These are phyloP conservation scores for Leucosticte australis DNA, from an alignment of 2,113 vertebrate genomes.

Conservation along the genomic window DNA sequence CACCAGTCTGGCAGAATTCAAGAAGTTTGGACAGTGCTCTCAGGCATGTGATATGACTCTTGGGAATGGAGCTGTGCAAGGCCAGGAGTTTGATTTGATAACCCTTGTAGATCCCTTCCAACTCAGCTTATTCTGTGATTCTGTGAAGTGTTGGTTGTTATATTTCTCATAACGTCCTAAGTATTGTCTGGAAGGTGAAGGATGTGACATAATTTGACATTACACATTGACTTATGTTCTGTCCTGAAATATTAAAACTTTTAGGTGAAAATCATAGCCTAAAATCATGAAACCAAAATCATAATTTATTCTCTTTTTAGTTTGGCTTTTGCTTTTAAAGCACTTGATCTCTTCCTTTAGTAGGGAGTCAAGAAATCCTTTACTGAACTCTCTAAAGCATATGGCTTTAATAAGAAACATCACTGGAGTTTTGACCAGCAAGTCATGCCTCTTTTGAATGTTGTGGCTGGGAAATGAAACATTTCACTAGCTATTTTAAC, in stretches of 20 bases:
- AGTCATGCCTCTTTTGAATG: background rate
- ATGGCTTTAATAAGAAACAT: background rate
- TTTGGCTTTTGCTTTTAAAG: background rate
- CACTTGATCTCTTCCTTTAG: background rate
- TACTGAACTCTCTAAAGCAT: background rate
- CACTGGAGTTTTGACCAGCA: background rate
- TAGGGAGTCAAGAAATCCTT: background rate
- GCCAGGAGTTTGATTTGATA: background rate
- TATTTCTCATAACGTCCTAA: background rate
- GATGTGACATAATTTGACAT: background rate
- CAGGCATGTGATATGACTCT: background rate
- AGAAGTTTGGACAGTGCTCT: background rate
- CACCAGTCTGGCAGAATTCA: background rate
- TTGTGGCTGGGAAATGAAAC: constrained; percentile 17
- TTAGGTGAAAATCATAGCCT: background rate
- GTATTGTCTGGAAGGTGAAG: background rate
- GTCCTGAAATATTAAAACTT: background rate
- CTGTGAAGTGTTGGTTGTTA: background rate
- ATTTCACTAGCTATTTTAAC: constrained; percentile 27
- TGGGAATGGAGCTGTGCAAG: background rate
- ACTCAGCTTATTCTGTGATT: background rate
- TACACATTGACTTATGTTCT: background rate
- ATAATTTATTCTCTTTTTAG: background rate
- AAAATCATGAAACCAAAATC: background rate
- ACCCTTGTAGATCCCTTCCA: background rate